phyloP scores from a whole-genome alignment of 2,113 vertebrate species.

The Sporophila hypoxantha region DNA sequence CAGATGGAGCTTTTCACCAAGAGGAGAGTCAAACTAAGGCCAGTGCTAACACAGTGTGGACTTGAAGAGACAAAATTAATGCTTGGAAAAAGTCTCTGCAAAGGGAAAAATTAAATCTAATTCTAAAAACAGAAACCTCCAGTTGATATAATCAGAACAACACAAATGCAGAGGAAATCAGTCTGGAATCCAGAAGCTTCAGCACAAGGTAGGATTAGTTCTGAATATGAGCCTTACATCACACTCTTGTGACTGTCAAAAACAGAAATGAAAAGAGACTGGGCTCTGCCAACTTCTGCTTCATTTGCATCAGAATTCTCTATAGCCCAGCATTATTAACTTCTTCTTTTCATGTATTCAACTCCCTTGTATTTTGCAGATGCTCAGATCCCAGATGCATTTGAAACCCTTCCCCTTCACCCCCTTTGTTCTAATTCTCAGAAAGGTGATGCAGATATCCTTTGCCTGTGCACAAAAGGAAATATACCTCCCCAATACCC shows the following conservation, averaged over 20 bases:
- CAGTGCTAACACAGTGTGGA: not conserved
- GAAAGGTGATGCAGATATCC: not conserved
- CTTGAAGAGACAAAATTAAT: not conserved
- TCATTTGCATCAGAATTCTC: conserved; percentile 39
- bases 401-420: conserved; percentile 13
- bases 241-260: conserved; percentile 15
- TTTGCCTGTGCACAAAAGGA: not conserved
- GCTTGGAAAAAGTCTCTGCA: not conserved
- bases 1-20: not conserved
- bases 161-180: not conserved
- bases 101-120: not conserved
- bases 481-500: not conserved
- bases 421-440: conserved; percentile 11
- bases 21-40: not conserved
- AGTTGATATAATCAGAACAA: not conserved
- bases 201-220: not conserved
- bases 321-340: conserved; percentile 19
- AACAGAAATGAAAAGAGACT: not conserved
- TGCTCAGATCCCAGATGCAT: conserved; percentile 39
- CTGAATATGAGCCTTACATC: not conserved
- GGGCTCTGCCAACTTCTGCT: not conserved
- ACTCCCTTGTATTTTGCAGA: conserved; percentile 18
- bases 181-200: not conserved
- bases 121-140: not conserved
- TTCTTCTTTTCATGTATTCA: conserved; percentile 38